Evolutionary conservation across 2,888 invertebrate genomes (phyloP), one percentile per base, ranked within the genome.

Genomic region (Eulithis testata): DNA sequence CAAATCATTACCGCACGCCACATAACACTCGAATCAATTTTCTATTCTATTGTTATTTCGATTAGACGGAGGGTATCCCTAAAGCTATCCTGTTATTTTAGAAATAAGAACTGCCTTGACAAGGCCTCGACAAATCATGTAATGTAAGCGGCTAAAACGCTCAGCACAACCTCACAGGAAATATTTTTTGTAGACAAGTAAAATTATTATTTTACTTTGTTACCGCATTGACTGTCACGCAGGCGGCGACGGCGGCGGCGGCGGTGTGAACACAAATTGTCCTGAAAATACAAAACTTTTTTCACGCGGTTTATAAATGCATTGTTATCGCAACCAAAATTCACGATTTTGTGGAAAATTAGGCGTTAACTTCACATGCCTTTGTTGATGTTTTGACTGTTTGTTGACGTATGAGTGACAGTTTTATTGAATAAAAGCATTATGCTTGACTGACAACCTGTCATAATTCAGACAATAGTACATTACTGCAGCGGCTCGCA

Each of bases 361-460:
- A 83, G 75, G 78, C 83, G 84, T 80, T 76, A 84, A 86, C 81
- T 82, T 81, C 77, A 77, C 73, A 75, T 27, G 54, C 37, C 57
- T 43, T 72, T 70, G 62, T 68, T 71, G 65, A 73, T 72, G 75
- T 79, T 80, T 78, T 80, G 80, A 79, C 83, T 87, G 79, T 88
- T 90, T 84, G 62, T 58, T 88, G 91, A 92, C 92, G 81, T 84
- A 87, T 92, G 92, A 91, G 84, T 90, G 93, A 93, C 92, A 89
- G 84, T 83, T 84, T 80, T 86, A 90, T 91, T 91, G 90, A 89
- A 85, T 89, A 82, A 80, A 69, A 81, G 82, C 83, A 87, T 87
- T 84, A 86, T 77, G 83, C 82, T 88, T 84, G 87, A 85, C 88
- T 73, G 83, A 87, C 85, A 80, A 82, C 78, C 3, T 82, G 85